Base-by-base conservation (phyloP, 2,888 invertebrate species). In the Xestobium rufovillosum region DNA sequence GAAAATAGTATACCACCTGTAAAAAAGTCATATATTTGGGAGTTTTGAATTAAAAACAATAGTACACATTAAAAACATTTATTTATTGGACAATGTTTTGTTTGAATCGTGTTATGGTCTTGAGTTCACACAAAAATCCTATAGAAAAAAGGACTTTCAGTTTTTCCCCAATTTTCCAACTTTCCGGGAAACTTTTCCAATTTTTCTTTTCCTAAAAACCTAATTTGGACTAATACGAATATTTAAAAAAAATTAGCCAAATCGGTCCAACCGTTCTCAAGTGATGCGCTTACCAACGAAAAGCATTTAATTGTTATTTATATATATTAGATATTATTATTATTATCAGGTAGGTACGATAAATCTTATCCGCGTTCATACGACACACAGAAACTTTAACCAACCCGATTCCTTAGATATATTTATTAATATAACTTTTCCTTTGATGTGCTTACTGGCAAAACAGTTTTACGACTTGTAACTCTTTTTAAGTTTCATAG, bases 61-160 rank as follows among this genome's bases (percentile, higher is more conserved):
- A n/a, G n/a, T n/a, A n/a, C n/a, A 6, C 23, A 19, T 19, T 19
- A 8, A 19, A 19, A 19, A 19, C 23, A 8, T 6, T 6, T 8
- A 8, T 8, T 8, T 8, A 8, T 19, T 19, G 23, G 6, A n/a
- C n/a, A 19, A 19, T 19, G n/a, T 19, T 8, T 19, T 19, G 23
- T 19, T 19, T 19, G 23, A 6, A 19, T 19, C 23, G 6, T 8
- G 23, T 19, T 19, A 19, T 19, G 23, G n/a, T 19, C n/a, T 6
- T n/a, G 23, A 19, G 23, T 19, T 19, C n/a, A 19, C n/a, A n/a
- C n/a, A 19, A 19, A 19, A 19, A 19, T 19, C 23, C 23, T 8
- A n/a, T 19, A n/a, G 23, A 19, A 19, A 8, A 6, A 19, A n/a
- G n/a, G n/a, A n/a, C n/a, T n/a, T 6, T 19, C 23, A 19, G 6